phyloP scores from a whole-genome alignment of 2,113 vertebrate species.

The Lethenteron camtschaticum region DNA sequence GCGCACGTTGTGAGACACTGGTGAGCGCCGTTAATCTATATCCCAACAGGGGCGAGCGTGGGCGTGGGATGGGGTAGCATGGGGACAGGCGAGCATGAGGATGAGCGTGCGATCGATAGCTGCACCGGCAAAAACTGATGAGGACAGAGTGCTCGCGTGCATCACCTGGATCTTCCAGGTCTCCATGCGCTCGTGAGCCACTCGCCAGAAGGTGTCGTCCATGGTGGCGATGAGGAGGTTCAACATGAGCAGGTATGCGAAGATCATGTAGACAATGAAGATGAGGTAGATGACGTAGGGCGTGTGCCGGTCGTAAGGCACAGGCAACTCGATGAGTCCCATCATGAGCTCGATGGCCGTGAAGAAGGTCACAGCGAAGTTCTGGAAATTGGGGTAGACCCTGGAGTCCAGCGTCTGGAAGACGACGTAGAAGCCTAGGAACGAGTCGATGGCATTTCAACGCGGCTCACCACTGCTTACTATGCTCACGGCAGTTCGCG shows the following conservation, averaged over 20 bases:
- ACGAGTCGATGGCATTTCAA: too few species aligned
- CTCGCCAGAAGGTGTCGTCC: conserved; percentile 10
- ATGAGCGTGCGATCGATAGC: neutral
- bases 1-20: neutral
- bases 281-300: conserved; percentile 7
- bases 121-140: neutral
- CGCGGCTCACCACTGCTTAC: too few species aligned
- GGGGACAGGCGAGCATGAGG: neutral
- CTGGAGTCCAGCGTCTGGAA: conserved; percentile 8
- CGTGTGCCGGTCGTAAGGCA: conserved; percentile 8
- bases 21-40: neutral
- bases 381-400: conserved; percentile 10
- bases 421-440: conserved; percentile 9
- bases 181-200: conserved; percentile 6
- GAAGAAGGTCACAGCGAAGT: conserved; percentile 6
- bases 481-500: too few species aligned
- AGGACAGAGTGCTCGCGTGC: neutral
- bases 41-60: neutral
- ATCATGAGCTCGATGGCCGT: conserved; percentile 9
- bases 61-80: neutral
- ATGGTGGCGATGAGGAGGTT: conserved; percentile 8
- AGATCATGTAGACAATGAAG: conserved; percentile 6
- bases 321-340: conserved; percentile 9
- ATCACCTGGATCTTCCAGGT: conserved; percentile 4
- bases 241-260: conserved; percentile 11